A percentile compares a stretch with the other conserved stretches of the same genome.
phyloP scores from a whole-genome alignment of 2,113 vertebrate species.

The Saccopteryx bilineata region DNA sequence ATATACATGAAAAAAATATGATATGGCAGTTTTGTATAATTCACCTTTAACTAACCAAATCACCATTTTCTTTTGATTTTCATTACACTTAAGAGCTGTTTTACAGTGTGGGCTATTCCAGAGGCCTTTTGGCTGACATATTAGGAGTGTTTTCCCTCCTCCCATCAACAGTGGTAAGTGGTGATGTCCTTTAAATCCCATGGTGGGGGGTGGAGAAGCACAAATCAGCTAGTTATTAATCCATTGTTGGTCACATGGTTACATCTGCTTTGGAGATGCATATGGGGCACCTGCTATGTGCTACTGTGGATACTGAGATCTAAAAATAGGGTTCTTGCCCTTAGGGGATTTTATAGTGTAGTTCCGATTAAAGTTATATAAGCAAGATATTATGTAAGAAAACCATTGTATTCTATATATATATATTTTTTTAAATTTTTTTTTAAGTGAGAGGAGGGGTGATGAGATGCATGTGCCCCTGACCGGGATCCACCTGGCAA shows the following conservation, averaged over 20 bases:
- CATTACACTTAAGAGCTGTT: not conserved
- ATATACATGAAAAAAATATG: not conserved
- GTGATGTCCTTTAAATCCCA: not conserved
- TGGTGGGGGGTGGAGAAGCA: not conserved
- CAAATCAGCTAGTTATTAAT: not conserved
- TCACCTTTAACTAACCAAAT: not conserved
- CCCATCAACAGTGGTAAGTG: not conserved
- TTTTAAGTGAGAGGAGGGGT: too few relatives aligned
- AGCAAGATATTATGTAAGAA: not conserved
- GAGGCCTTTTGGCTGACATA: not conserved
- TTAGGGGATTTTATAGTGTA: not conserved
- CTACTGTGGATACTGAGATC: not conserved
- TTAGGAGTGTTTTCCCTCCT: not conserved
- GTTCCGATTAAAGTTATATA: not conserved
- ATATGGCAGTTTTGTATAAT: not conserved
- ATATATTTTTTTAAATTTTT: too few relatives aligned
- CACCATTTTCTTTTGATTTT: conserved; percentile 7
- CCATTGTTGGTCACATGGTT: not conserved
- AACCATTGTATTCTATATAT: not conserved
- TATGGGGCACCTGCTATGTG: not conserved
- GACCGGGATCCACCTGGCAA: too few relatives aligned
- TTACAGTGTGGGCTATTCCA: not conserved
- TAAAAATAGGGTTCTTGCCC: not conserved
- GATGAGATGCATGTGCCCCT: too few relatives aligned
- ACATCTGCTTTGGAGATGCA: not conserved